Base-by-base conservation (phyloP, 2,888 invertebrate genomes). In the Brachyptera putata region DNA sequence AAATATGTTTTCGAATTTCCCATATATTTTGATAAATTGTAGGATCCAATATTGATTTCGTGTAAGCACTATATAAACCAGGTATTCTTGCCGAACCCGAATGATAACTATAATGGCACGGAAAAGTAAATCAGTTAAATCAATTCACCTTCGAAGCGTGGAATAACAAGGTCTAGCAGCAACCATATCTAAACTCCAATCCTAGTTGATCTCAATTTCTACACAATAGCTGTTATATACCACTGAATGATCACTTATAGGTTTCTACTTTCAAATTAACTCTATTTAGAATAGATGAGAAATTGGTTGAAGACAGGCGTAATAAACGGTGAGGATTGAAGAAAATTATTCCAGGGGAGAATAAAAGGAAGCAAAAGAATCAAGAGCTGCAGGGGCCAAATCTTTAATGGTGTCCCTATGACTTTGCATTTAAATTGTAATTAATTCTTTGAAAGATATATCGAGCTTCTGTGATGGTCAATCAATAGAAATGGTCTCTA, bases 391-490 rank as follows among this genome's bases (percentile, higher is more conserved):
- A 56, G 55, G 53, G 37, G 37, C 36, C 55, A 56, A 57, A 60
- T 50, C 50, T 37, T 39, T 65, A 65, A 65, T 65, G 63, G 62
- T 61, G 62, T 61, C 22, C 58, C 65, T 64, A 64, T 65, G 65
- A 65, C 65, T 65, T 57, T 61, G 65, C 65, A 65, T 61, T 65
- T 65, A 65, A 64, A 60, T 55, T 41, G 62, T 65, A 65, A 65
- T 65, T 65, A 65, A 63, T 62, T 61, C 56, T 57, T 36, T 53
- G 53, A 53, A 53, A 53, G 53, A 53, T 53, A 50, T 50, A 30
- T 53, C 21, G 36, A 36, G 53, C 53, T 53, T 36, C 53, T 53
- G 53, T 53, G 53, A 53, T 53, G 36, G 53, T 53, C 53, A 53
- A 53, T 53, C 53, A 53, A 53, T 53, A 53, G 53, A 53, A 50